A percentile compares a stretch with the other conserved stretches of the same genome.
Evolutionary conservation across 2,797 vertebrate genomes (phyloP).

Genomic region (Carduelis carduelis): DNA sequence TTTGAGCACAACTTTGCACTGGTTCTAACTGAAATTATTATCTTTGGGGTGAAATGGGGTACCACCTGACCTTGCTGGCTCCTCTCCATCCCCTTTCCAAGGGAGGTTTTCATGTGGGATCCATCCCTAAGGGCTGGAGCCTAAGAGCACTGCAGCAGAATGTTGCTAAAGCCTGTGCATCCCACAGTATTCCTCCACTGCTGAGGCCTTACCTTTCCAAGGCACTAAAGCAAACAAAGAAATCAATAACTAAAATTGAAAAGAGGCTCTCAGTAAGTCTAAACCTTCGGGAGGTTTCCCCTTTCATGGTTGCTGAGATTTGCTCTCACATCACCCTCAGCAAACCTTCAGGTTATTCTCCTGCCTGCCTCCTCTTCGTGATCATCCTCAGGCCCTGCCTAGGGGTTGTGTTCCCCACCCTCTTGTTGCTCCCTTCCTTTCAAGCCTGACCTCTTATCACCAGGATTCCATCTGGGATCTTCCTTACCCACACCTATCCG

Average conservation of each 20-base stretch:
- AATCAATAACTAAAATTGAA: not conserved
- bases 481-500: not conserved
- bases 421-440: not conserved
- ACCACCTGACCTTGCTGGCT: not conserved
- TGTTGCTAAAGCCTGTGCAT: not conserved
- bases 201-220: not conserved
- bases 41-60: not conserved
- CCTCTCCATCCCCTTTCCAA: not conserved
- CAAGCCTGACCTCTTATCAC: not conserved
- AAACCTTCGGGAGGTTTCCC: not conserved
- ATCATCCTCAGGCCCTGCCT: not conserved
- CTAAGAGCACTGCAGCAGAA: not conserved
- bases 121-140: not conserved
- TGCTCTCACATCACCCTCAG: not conserved
- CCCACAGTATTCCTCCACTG: not conserved
- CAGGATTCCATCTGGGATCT: not conserved
- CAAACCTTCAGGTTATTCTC: not conserved
- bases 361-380: not conserved
- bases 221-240: not conserved
- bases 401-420: not conserved
- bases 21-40: not conserved
- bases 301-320: not conserved
- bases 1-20: fast-evolving
- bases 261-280: not conserved
- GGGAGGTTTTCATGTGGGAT: not conserved